A percentile compares a stretch with the other conserved stretches of the same genome.
Conservation (phyloP, 2,888 invertebrate species). For the Rhyacophila evoluta region DNA sequence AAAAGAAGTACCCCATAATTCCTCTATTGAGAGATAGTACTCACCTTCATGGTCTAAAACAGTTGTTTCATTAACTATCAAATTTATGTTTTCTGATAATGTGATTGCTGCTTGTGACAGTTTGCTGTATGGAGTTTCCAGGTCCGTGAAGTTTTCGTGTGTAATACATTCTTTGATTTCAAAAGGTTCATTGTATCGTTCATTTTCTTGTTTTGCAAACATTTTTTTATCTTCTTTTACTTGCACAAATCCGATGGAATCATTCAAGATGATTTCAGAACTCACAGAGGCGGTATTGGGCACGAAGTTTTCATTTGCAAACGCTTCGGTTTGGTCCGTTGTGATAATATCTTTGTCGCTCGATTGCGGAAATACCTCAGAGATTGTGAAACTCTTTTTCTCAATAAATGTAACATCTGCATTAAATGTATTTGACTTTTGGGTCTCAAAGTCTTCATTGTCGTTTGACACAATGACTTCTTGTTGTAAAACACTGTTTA, state of each 20-base stretch:
- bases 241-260: slow-evolving; percentile 36
- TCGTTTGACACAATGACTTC: slow-evolving; percentile 56
- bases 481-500: slow-evolving; percentile 58
- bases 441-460: slow-evolving; percentile 42
- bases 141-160: slow-evolving; percentile 28
- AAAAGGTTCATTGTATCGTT: slow-evolving; percentile 45
- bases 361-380: slow-evolving; percentile 53
- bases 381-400: slow-evolving; percentile 60
- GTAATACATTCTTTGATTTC: slow-evolving; percentile 45
- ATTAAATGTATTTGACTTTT: slow-evolving; percentile 55
- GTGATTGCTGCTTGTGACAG: slow-evolving; percentile 7
- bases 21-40: slow-evolving; percentile 18
- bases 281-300: slow-evolving; percentile 42
- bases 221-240: slow-evolving; percentile 25
- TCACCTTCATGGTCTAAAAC: slow-evolving; percentile 46
- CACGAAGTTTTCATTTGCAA: slow-evolving; percentile 44
- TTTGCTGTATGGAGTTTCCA: slow-evolving; percentile 21
- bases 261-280: slow-evolving; percentile 45
- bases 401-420: slow-evolving; percentile 57
- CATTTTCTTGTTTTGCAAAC: slow-evolving; percentile 44
- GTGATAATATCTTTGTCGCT: slow-evolving; percentile 40
- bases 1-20: slow-evolving; percentile 22
- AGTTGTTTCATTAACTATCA: slow-evolving; percentile 27
- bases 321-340: background rate
- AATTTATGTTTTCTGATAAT: slow-evolving; percentile 26